These are phyloP conservation scores for Tachysurus vachellii DNA, from an alignment of 2,113 vertebrate species.

Conservation along the genomic window DNA sequence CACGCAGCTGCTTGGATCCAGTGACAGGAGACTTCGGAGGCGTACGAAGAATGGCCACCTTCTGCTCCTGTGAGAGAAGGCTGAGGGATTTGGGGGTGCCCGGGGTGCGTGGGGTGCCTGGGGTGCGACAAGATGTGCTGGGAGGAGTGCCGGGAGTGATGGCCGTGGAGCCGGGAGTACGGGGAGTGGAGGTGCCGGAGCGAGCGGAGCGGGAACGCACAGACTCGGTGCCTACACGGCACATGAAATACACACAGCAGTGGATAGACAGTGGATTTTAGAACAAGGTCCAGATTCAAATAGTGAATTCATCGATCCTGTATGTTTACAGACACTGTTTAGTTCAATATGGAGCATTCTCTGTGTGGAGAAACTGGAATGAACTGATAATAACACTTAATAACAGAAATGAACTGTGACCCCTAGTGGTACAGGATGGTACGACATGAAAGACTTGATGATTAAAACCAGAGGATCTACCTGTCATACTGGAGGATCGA, in stretches of 20 bases:
- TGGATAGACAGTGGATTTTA: neutral
- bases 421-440: neutral
- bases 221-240: slow-evolving; percentile 79
- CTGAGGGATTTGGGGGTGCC: slow-evolving; percentile 93
- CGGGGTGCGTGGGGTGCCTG: slow-evolving; percentile 86
- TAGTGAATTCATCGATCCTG: neutral
- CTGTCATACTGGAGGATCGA: slow-evolving; percentile 74
- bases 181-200: slow-evolving; percentile 93
- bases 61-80: slow-evolving; percentile 91
- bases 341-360: neutral
- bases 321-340: neutral
- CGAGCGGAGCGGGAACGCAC: slow-evolving; percentile 90
- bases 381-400: neutral
- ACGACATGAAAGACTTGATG: neutral
- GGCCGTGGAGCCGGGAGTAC: slow-evolving; percentile 90
- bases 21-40: slow-evolving; percentile 94
- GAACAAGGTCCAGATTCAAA: neutral
- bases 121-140: slow-evolving; percentile 89
- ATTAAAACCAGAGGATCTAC: slow-evolving; percentile 54
- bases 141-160: slow-evolving; percentile 95
- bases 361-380: neutral
- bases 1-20: slow-evolving; percentile 91
- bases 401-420: neutral
- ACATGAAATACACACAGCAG: neutral
- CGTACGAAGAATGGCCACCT: slow-evolving; percentile 90